Evolutionary conservation across 2,113 vertebrate genomes (phyloP).

Genomic region (Quiscalus mexicanus): DNA sequence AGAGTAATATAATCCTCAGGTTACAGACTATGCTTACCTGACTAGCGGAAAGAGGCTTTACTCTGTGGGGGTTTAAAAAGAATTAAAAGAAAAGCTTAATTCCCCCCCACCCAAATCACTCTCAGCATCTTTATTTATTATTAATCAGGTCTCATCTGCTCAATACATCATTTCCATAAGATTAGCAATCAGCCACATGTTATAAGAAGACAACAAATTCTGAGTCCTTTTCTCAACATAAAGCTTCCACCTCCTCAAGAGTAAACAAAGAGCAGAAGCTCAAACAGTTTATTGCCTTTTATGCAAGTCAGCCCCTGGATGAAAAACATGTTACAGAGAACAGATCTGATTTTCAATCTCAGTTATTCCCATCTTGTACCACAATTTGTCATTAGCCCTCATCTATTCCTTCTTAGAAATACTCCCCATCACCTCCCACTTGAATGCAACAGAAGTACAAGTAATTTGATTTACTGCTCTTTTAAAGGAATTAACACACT

Average conservation of each 20-base stretch:
- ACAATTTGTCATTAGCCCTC: background rate
- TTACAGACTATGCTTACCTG: background rate
- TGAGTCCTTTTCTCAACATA: background rate
- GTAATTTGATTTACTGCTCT: background rate
- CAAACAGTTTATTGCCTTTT: background rate
- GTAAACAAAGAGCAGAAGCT: background rate
- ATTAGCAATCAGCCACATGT: background rate
- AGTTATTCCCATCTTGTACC: background rate
- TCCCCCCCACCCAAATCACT: background rate
- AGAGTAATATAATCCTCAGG: background rate
- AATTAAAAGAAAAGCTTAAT: background rate
- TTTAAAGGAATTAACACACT: background rate
- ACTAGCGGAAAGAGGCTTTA: background rate
- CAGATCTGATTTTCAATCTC: background rate
- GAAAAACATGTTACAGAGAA: background rate
- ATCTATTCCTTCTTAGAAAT: background rate
- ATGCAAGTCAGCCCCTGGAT: background rate
- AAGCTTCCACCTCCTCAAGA: background rate
- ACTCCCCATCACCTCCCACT: background rate
- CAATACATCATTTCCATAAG: background rate
- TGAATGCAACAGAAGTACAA: background rate
- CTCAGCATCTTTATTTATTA: constrained; percentile 7
- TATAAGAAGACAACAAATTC: background rate
- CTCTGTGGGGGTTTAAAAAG: background rate
- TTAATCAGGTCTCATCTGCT: constrained; percentile 34